Percentiles rank a stretch among this genome's conserved stretches.
These are phyloP conservation scores for Mobula birostris DNA, from an alignment of 2,113 vertebrate genomes.

Conservation along the genomic window DNA sequence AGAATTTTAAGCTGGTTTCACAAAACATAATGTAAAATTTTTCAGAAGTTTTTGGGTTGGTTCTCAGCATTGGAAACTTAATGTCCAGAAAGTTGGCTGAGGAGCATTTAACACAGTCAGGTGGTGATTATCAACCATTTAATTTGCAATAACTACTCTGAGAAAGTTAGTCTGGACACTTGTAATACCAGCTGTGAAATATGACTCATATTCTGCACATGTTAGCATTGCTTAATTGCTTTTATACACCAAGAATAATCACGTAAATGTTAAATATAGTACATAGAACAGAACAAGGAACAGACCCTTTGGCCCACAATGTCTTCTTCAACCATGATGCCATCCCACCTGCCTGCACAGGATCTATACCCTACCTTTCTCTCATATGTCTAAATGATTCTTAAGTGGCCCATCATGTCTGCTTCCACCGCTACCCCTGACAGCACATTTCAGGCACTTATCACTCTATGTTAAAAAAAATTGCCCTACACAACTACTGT, in stretches of 20 bases:
- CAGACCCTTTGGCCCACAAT: too few species aligned
- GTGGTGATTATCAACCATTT: not conserved
- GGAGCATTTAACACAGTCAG: not conserved
- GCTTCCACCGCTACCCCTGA: too few species aligned
- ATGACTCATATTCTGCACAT: not conserved
- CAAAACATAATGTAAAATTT: not conserved
- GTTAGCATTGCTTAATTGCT: not conserved
- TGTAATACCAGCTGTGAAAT: not conserved
- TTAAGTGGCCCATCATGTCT: too few species aligned
- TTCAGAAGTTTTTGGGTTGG: not conserved
- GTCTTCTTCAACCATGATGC: too few species aligned
- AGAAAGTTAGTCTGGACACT: not conserved
- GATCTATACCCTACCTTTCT: too few species aligned
- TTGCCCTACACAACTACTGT: too few species aligned
- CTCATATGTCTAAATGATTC: too few species aligned
- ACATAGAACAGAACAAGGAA: too few species aligned
- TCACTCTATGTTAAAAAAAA: too few species aligned
- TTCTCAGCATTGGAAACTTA: not conserved
- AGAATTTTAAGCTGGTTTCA: not conserved
- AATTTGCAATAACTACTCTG: not conserved
- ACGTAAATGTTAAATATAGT: not conserved
- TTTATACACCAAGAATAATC: not conserved
- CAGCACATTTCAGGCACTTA: too few species aligned
- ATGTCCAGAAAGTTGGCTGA: not conserved
- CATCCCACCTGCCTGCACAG: too few species aligned